Conservation (phyloP, 1,140 invertebrate species). For the Conus betulinus region DNA sequence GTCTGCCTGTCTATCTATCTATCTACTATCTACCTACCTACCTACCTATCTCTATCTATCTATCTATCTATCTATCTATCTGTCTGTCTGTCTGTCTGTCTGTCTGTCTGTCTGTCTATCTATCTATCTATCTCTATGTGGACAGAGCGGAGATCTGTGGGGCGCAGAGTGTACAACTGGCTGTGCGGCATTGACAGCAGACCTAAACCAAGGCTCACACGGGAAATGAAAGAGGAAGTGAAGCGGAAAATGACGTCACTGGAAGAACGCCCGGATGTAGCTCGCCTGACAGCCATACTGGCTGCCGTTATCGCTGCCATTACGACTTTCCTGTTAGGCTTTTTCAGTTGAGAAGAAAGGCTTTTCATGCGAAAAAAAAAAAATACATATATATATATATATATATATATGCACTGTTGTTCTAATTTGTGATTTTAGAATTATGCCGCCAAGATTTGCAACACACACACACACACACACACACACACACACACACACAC, state of each 20-base stretch:
- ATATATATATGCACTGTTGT: neutral
- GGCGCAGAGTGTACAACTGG: constrained; percentile 54
- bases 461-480: too few relatives aligned
- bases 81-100: too few relatives aligned
- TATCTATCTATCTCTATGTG: too few relatives aligned
- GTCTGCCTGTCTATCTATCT: too few relatives aligned
- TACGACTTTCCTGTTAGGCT: constrained; percentile 60
- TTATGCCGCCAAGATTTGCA: too few relatives aligned
- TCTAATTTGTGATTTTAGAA: neutral
- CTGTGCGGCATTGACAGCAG: constrained; percentile 58
- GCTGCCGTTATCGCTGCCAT: constrained; percentile 47
- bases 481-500: too few relatives aligned
- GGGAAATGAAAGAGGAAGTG: constrained; percentile 48
- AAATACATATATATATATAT: too few relatives aligned
- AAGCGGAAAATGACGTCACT: constrained; percentile 61
- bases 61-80: too few relatives aligned
- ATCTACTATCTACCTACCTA: too few relatives aligned
- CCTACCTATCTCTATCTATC: too few relatives aligned
- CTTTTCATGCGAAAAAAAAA: neutral
- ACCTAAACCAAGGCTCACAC: constrained; percentile 50
- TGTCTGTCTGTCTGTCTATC: too few relatives aligned
- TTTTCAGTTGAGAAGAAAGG: constrained; percentile 40
- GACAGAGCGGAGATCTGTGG: constrained; percentile 28
- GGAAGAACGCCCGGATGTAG: constrained; percentile 45
- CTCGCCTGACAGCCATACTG: constrained; percentile 45